Percentiles rank a stretch among this genome's conserved stretches.
Conservation (phyloP, 2,888 invertebrate genomes). For the Eumacrocentrus americanus region DNA sequence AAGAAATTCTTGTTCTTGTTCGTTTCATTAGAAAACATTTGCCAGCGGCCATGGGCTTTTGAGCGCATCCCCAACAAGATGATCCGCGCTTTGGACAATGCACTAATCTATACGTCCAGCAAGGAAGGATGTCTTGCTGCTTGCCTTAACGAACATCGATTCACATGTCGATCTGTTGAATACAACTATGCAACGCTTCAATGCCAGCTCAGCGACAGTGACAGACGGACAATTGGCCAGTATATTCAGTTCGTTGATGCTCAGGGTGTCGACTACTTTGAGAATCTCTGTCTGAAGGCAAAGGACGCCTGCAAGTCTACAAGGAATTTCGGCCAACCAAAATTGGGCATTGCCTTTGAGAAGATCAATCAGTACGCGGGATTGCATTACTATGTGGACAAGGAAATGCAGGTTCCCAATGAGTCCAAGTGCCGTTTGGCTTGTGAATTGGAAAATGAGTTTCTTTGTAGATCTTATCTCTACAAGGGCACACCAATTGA, state of each 20-base stretch:
- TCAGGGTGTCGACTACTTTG: constrained; percentile 83
- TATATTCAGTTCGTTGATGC: constrained; percentile 91
- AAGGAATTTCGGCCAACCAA: constrained; percentile 78
- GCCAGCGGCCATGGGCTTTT: constrained; percentile 90
- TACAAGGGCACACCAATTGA: constrained; percentile 72
- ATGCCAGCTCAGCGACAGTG: constrained; percentile 89
- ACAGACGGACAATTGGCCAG: constrained; percentile 84
- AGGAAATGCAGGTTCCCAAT: constrained; percentile 88
- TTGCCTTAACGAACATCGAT: constrained; percentile 91
- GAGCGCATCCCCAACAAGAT: constrained; percentile 93
- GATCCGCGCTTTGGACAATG: constrained; percentile 88
- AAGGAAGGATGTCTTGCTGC: constrained; percentile 93
- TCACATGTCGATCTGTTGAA: constrained; percentile 89
- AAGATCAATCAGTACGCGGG: constrained; percentile 92
- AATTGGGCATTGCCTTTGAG: constrained; percentile 88
- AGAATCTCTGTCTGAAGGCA: constrained; percentile 84
- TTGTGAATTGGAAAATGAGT: constrained; percentile 92
- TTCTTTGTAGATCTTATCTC: constrained; percentile 85
- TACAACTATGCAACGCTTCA: constrained; percentile 93
- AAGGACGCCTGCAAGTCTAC: constrained; percentile 84
- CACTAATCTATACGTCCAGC: constrained; percentile 90
- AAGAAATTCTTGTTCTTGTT: constrained; percentile 19
- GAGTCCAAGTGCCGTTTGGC: constrained; percentile 88
- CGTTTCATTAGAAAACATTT: constrained; percentile 76
- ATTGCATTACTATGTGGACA: constrained; percentile 91